These are phyloP conservation scores for Nemopilema nomurai DNA, from an alignment of 30 jellyfish, hydroid and myxozoan genomes.

Conservation along the genomic window DNA sequence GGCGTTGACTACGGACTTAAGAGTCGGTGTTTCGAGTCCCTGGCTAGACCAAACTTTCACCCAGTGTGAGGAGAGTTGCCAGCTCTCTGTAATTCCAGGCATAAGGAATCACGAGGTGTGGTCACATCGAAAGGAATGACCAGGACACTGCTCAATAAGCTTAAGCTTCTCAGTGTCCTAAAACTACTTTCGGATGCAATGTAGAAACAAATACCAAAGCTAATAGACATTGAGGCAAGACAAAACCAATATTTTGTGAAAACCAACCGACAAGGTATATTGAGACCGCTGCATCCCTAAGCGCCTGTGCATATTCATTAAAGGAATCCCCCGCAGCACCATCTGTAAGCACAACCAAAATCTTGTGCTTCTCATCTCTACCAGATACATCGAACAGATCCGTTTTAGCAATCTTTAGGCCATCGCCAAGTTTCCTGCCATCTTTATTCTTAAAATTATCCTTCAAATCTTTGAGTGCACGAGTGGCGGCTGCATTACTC, in stretches of 20 bases:
- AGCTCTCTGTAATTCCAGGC: too few relatives aligned
- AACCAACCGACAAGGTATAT: constrained; percentile 37
- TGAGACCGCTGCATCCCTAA: constrained; percentile 40
- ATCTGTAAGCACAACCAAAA: constrained; percentile 40
- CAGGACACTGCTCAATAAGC: too few relatives aligned
- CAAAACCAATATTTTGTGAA: neutral
- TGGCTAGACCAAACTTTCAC: too few relatives aligned
- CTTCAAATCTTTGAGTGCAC: constrained; percentile 16
- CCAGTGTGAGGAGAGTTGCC: too few relatives aligned
- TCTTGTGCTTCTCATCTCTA: constrained; percentile 54
- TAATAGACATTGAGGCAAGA: neutral
- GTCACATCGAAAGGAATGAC: too few relatives aligned
- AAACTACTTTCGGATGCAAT: too few relatives aligned
- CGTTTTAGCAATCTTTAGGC: constrained; percentile 29
- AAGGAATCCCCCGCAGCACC: constrained; percentile 56
- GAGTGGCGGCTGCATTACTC: neutral
- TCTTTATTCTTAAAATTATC: constrained; percentile 18
- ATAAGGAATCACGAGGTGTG: too few relatives aligned
- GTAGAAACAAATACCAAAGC: too few relatives aligned
- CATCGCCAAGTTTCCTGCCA: constrained; percentile 41
- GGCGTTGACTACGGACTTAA: too few relatives aligned
- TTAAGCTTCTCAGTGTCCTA: too few relatives aligned
- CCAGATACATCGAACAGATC: constrained; percentile 50
- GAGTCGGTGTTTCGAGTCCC: too few relatives aligned
- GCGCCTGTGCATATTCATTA: constrained; percentile 41